Evolutionary conservation across 1,140 invertebrate genomes (phyloP).

Genomic region (Platorchestia sp.): DNA sequence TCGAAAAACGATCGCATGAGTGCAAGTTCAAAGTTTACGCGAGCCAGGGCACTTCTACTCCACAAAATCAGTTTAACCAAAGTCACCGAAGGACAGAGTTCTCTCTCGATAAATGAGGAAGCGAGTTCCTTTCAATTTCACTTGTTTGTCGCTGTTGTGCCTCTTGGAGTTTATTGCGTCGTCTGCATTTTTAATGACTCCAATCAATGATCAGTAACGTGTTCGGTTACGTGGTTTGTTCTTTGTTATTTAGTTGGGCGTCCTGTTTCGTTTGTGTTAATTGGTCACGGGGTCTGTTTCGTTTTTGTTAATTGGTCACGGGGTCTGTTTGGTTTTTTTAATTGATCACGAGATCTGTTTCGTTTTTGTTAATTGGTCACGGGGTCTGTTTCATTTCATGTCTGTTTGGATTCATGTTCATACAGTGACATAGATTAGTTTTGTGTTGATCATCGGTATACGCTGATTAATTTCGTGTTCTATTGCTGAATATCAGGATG

Average conservation of each 20-base stretch:
- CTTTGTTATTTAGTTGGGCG: no score
- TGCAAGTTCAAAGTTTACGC: not conserved
- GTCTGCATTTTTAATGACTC: not conserved
- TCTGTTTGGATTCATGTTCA: no score
- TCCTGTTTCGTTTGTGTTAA: no score
- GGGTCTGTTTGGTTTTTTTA: no score
- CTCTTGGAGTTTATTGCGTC: not conserved
- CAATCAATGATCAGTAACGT: not conserved
- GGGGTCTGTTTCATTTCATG: no score
- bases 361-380: no score
- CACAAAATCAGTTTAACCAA: not conserved
- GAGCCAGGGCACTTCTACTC: not conserved
- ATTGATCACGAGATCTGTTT: no score
- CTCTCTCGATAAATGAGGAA: not conserved
- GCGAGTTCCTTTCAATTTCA: not conserved
- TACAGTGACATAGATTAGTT: no score
- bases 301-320: no score
- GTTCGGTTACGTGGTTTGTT: no score
- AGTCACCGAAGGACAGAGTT: not conserved
- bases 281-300: no score
- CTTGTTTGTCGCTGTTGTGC: not conserved
- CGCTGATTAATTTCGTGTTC: not conserved
- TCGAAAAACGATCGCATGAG: constrained; percentile 48
- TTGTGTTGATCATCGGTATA: not conserved
- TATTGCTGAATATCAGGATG: not conserved